phyloP scores from a whole-genome alignment of 2,113 vertebrate species.

The Gallinago undulata region DNA sequence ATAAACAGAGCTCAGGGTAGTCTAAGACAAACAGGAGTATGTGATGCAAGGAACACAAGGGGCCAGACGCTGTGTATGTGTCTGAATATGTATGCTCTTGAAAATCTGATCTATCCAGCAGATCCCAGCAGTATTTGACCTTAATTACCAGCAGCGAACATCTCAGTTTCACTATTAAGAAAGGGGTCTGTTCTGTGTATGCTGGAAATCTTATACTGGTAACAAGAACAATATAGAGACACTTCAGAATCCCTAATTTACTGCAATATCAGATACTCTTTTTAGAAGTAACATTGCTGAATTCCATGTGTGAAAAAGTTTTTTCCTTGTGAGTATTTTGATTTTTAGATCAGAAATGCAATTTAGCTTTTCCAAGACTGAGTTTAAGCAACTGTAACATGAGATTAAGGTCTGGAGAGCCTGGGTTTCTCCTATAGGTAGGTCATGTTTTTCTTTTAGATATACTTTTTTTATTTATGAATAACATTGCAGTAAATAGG shows the following conservation, averaged over 20 bases:
- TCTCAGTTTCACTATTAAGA: neutral
- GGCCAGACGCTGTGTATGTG: neutral
- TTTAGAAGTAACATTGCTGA: neutral
- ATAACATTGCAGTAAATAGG: neutral
- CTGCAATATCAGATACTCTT: neutral
- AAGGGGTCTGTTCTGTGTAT: neutral
- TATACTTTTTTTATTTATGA: neutral
- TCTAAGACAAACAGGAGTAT: neutral
- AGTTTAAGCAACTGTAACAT: neutral
- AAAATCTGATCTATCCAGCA: neutral
- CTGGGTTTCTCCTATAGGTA: neutral
- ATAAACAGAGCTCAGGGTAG: neutral
- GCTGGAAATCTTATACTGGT: neutral
- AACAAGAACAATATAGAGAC: neutral
- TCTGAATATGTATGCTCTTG: neutral
- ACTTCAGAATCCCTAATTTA: neutral
- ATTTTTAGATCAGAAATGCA: neutral
- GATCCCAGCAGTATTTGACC: neutral
- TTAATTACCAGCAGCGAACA: neutral
- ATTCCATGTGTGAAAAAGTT: neutral
- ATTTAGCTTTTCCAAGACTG: neutral
- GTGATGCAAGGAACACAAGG: neutral
- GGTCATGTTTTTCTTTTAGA: slow-evolving; percentile 11
- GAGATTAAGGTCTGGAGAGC: neutral
- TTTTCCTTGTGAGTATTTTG: neutral